These are phyloP conservation scores for Sminthurinus aureus DNA, from an alignment of 2,888 invertebrate species.

Conservation along the genomic window DNA sequence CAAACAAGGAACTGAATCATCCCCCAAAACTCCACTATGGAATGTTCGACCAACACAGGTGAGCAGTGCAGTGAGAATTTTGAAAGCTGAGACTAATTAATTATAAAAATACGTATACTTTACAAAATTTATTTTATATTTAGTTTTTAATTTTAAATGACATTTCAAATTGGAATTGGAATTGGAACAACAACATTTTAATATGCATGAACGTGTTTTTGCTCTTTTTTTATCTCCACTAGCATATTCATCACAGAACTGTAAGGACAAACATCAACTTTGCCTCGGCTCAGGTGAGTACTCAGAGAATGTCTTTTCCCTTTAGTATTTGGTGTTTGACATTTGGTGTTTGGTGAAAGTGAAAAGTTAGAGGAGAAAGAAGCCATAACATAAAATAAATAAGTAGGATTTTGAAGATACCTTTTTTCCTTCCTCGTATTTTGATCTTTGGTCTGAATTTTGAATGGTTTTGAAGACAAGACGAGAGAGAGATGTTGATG, in stretches of 20 bases:
- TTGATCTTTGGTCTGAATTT: too few relatives aligned
- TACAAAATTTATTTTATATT: not conserved
- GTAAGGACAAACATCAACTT: constrained; percentile 98
- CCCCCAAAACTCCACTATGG: constrained; percentile 89
- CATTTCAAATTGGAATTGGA: not conserved
- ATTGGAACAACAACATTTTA: not conserved
- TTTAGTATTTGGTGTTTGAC: not conserved
- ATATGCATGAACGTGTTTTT: not conserved
- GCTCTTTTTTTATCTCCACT: too few relatives aligned
- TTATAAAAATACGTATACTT: too few relatives aligned
- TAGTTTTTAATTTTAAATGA: not conserved
- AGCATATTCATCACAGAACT: constrained; percentile 84
- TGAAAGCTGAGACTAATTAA: too few relatives aligned
- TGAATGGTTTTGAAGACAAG: too few relatives aligned
- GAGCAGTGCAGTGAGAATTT: not conserved
- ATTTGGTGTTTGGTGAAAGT: constrained; percentile 24
- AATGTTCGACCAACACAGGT: constrained; percentile 92
- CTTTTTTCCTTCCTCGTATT: too few relatives aligned
- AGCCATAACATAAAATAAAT: too few relatives aligned
- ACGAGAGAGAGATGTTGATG: too few relatives aligned
- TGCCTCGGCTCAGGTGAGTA: constrained; percentile 57
- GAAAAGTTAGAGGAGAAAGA: constrained; percentile 21
- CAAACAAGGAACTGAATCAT: constrained; percentile 86
- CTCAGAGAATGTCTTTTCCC: not conserved
- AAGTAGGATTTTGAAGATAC: too few relatives aligned